Evolutionary conservation across 1,140 invertebrate species (phyloP), one percentile per base, ranked within the genome.

Genomic region (Calosoma granatense): DNA sequence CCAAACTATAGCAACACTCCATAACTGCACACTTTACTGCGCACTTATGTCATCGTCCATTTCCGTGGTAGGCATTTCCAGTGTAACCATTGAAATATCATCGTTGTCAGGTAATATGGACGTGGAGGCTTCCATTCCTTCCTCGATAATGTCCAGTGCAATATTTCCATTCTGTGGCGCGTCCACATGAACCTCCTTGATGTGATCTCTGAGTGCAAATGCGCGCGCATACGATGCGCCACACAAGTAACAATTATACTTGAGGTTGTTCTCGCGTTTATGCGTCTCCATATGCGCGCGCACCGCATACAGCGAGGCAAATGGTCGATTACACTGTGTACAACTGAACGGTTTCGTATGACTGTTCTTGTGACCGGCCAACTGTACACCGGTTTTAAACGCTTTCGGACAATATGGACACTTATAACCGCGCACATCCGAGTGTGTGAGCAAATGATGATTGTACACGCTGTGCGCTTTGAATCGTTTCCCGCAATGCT

Each of bases 291-390:
- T 87, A 61, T 88, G 86, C 1, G 79, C 73, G 20, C 83, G 78
- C 0, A 86, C 84, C 0, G 84, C 83, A 61, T 87, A 88, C 1
- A 88, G 64, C 0, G 85, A 85, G 1, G 85, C 81, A 63, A 88
- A 88, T 0, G 85, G 85, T 53, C 86, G 73, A 65, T 82, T 82
- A 66, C 86, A 88, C 56, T 83, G 78, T 11, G 77, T 81, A 59
- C 86, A 88, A 1, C 79, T 77, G 61, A 85, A 88, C 0, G 86
- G 86, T 66, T 88, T 88, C 0, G 82, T 87, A 59, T 88, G 86
- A 17, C 81, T 86, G 61, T 88, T 87, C 65, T 83, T 86, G 61
- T 88, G 86, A 0, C 84, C 84, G 1, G 83, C 82, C 0, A 88
- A 71, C 67, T 87, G 85, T 0, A 88, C 85, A 0, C 82, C 77